Evolutionary conservation across 2,113 vertebrate species (phyloP).

Genomic region (Rhinichthys klamathensis): DNA sequence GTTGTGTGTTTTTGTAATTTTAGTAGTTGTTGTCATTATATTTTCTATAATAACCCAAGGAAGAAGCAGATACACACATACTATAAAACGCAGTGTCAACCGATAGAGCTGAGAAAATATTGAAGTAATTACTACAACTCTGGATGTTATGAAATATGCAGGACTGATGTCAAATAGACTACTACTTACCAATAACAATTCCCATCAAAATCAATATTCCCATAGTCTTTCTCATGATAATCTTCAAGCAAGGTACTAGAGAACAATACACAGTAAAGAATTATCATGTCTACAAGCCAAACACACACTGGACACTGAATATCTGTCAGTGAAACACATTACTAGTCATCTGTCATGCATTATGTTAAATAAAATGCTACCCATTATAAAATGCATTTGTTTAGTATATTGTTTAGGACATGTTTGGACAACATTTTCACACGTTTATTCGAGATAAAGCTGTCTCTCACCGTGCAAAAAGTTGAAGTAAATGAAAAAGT

Average conservation of each 20-base stretch:
- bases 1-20: no score
- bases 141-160: background rate
- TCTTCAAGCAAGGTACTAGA: conserved; percentile 81
- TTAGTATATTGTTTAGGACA: background rate
- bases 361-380: background rate
- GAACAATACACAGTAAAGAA: background rate
- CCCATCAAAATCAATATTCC: conserved; percentile 81
- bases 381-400: background rate
- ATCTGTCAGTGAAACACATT: background rate
- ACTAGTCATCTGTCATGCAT: background rate
- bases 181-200: conserved; percentile 80
- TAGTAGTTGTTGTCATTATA: no score
- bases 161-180: background rate
- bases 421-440: background rate
- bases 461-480: conserved; percentile 78
- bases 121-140: background rate
- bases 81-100: background rate
- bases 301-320: background rate
- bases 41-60: background rate
- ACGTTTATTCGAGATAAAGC: background rate
- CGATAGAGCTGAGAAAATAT: background rate
- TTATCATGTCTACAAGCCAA: background rate
- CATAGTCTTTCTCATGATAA: conserved; percentile 76
- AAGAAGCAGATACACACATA: background rate
- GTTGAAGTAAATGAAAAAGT: conserved; percentile 74